These are phyloP conservation scores for Turritopsis dohrnii DNA, from an alignment of 30 jellyfish, hydroid and myxozoan genomes.

Conservation along the genomic window DNA sequence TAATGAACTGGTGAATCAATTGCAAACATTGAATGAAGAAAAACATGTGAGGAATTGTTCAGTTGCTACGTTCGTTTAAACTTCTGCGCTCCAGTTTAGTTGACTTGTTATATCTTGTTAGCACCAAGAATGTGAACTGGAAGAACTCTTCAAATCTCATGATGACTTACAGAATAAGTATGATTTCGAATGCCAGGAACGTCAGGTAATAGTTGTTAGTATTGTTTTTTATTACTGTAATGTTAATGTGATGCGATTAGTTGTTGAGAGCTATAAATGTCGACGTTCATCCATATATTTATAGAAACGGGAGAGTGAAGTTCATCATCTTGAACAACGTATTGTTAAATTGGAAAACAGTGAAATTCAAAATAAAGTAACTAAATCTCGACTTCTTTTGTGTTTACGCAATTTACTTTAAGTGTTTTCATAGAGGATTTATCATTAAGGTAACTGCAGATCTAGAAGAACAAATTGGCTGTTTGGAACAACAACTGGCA, in stretches of 20 bases:
- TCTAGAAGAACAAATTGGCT: constrained; percentile 18
- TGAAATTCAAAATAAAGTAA: background rate
- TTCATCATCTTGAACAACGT: background rate
- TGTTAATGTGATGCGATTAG: too few species aligned
- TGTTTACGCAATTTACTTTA: background rate
- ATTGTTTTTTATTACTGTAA: too few species aligned
- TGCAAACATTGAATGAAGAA: constrained; percentile 85
- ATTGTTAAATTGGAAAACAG: background rate
- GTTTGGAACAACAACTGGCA: background rate
- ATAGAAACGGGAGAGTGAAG: constrained; percentile 5
- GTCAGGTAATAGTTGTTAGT: constrained; percentile 38
- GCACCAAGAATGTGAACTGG: constrained; percentile 95
- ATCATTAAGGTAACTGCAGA: constrained; percentile 8
- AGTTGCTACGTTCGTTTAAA: background rate
- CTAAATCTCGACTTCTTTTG: too few species aligned
- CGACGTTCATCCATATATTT: background rate
- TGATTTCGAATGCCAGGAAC: constrained; percentile 79
- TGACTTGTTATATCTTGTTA: background rate
- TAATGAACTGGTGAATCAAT: constrained; percentile 66
- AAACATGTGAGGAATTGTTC: constrained; percentile 56
- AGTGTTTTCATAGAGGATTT: background rate
- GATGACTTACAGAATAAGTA: constrained; percentile 79
- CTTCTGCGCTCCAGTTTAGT: background rate
- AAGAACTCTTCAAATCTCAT: constrained; percentile 80
- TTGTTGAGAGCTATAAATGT: too few species aligned